Evolutionary conservation across 1,140 invertebrate species (phyloP).

Genomic region (Drosophila tsacasi): DNA sequence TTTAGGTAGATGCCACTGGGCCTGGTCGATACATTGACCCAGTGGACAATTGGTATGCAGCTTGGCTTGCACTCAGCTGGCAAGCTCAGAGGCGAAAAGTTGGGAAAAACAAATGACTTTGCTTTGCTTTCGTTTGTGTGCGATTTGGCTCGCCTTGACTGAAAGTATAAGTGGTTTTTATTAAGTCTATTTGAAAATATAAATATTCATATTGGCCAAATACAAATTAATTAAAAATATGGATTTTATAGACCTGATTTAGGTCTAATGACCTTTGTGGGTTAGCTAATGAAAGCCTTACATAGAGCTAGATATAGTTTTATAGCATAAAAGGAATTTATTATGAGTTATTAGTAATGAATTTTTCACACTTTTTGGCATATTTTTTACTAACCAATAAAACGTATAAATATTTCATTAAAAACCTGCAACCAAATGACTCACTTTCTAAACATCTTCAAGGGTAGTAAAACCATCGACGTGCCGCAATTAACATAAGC

Average conservation of each 20-base stretch:
- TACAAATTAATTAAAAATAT: constrained; percentile 1
- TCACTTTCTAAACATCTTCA: constrained; percentile 8
- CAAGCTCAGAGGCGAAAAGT: constrained; percentile 34
- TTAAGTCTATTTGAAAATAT: constrained; percentile 43
- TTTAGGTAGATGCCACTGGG: constrained; percentile 26
- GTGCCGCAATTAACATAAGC: constrained; percentile 4
- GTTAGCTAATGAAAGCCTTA: neutral
- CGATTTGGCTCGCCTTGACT: constrained; percentile 8
- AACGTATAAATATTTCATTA: neutral
- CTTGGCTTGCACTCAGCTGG: constrained; percentile 40
- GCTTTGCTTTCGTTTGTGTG: constrained; percentile 46
- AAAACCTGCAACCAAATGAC: constrained; percentile 29
- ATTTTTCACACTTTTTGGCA: neutral
- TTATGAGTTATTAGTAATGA: neutral
- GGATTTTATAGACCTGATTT: neutral
- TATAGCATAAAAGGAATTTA: neutral
- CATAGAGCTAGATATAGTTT: no score
- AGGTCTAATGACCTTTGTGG: neutral
- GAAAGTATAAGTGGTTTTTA: constrained; percentile 8
- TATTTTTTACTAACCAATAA: constrained; percentile 1
- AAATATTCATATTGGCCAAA: neutral
- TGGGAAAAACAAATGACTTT: constrained; percentile 41
- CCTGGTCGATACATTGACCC: constrained; percentile 74
- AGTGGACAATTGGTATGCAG: constrained; percentile 78
- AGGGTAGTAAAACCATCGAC: constrained; percentile 7